Percentiles rank a stretch among this genome's conserved stretches.
Conservation (phyloP, 1,140 invertebrate species). For the Danaus plexippus region DNA sequence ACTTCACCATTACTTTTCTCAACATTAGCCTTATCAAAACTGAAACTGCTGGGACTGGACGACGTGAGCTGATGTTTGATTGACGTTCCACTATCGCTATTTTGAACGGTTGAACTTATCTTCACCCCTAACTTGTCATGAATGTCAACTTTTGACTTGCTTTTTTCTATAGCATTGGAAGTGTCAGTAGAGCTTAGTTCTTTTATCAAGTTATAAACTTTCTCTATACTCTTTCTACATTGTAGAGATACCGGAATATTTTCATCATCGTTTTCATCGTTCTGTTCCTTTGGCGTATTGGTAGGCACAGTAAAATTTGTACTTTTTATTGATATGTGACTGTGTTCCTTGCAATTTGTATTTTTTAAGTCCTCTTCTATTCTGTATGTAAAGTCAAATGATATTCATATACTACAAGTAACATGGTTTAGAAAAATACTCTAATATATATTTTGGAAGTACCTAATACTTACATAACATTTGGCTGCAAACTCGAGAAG, state of each 20-base stretch:
- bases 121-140: neutral
- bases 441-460: too few species aligned
- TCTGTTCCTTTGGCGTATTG: conserved; percentile 26
- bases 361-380: conserved; percentile 9
- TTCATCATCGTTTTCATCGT: conserved; percentile 8
- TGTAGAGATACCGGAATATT: conserved; percentile 30
- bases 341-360: neutral
- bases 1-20: conserved; percentile 10
- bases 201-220: conserved; percentile 56
- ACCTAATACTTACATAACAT: conserved; percentile 15
- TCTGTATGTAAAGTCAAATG: neutral
- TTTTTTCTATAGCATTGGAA: conserved; percentile 10
- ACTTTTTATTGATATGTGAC: conserved; percentile 7
- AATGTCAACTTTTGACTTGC: neutral
- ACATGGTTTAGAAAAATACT: neutral
- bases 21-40: conserved; percentile 31
- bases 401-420: conserved; percentile 1
- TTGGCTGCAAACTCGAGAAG: conserved; percentile 13
- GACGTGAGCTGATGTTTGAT: conserved; percentile 42
- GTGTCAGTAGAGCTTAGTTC: conserved; percentile 23
- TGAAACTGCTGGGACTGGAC: conserved; percentile 42
- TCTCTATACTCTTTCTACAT: conserved; percentile 54
- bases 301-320: conserved; percentile 22
- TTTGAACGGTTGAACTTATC: conserved; percentile 24
- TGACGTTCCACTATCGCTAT: conserved; percentile 48